These are phyloP conservation scores for Brachionus rotundiformis DNA, from an alignment of 1,140 invertebrate genomes.

Conservation along the genomic window DNA sequence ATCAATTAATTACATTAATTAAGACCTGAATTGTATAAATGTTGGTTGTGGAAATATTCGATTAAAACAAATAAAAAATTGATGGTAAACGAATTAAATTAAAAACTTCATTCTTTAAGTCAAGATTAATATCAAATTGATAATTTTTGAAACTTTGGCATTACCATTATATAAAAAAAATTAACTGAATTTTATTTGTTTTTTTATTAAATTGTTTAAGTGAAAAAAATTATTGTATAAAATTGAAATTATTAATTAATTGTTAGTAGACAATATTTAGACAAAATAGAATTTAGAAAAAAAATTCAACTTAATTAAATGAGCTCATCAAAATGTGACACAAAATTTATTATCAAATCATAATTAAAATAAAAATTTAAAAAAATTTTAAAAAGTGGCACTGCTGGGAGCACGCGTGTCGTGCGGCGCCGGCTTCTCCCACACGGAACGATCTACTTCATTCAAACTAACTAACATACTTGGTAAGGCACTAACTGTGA, in stretches of 20 bases:
- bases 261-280: not conserved
- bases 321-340: not conserved
- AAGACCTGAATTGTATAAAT: too few species aligned
- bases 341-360: not conserved
- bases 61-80: too few species aligned
- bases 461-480: slow-evolving; percentile 14
- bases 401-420: not conserved
- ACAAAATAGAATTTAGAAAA: not conserved
- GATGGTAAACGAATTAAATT: too few species aligned
- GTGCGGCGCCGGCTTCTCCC: not conserved
- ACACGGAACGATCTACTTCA: not conserved
- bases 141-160: too few species aligned
- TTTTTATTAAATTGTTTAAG: not conserved
- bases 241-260: not conserved
- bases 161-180: too few species aligned
- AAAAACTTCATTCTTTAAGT: too few species aligned
- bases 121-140: too few species aligned
- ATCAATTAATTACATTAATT: too few species aligned
- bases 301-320: not conserved
- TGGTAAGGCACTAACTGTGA: not conserved
- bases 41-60: too few species aligned
- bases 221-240: not conserved
- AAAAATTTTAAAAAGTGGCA: not conserved
- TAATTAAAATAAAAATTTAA: not conserved
- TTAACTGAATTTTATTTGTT: too few species aligned